Base-by-base conservation (phyloP, 2,888 invertebrate species). In the Operophtera brumata region DNA sequence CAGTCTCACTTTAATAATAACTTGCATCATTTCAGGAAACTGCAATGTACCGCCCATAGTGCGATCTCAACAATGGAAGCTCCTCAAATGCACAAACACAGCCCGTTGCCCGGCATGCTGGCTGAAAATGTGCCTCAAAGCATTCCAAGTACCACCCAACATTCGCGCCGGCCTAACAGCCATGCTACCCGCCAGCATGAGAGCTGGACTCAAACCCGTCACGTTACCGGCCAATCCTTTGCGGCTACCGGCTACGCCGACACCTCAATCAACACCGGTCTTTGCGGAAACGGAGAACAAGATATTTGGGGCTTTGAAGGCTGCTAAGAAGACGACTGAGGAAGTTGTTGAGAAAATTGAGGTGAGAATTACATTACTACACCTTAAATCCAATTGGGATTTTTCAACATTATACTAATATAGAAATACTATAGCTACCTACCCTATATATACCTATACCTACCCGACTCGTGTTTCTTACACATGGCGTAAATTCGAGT, bases 21-120 rank as follows among this genome's bases (percentile, higher is more conserved):
- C 20, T 20, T 20, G 20, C 20, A 20, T 20, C 20, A 20, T 20
- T 20, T 20, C 73, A 92, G 94, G 95, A 44, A 92, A 92, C 69
- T 96, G 96, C 75, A 92, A 92, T 71, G 93, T 95, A 41, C 93
- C 94, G 45, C 94, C 95, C 36, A 92, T 93, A 57, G 92, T 93
- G 2, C 91, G 94, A 65, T 94, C 93, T 62, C 94, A 94, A 70
- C 92, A 94, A 67, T 93, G 94, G 93, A 93, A 94, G 71, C 80
- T 93, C 65, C 87, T 92, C 54, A 86, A 91, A 64, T 94, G 94
- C 77, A 92, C 94, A 28, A 94, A 94, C 74, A 94, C 94, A 74
- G 92, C 94, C 36, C 91, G 96, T 34, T 97, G 97, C 82, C 93
- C 94, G 47, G 96, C 96, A 11, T 97, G 97, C 80, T 96, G 97